Evolutionary conservation across 2,797 vertebrate genomes (phyloP).

Genomic region (Podargus strigoides): DNA sequence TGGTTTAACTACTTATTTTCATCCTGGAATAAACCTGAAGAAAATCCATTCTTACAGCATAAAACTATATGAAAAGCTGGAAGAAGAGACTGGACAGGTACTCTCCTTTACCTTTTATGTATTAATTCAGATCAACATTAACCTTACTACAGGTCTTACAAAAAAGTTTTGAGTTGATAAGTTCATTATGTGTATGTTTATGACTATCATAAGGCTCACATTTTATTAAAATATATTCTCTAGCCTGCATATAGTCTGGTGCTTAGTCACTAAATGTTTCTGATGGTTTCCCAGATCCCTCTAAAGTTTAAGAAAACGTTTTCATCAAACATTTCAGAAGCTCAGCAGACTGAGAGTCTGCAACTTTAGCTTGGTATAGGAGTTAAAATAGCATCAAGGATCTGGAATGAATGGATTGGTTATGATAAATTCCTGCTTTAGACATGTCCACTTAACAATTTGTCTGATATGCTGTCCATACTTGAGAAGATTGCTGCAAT

Average conservation of each 20-base stretch:
- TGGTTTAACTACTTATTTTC: slow-evolving; percentile 94
- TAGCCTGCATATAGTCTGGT: background rate
- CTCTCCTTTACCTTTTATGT: background rate
- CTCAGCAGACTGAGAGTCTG: background rate
- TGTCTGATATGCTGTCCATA: background rate
- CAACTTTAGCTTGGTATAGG: background rate
- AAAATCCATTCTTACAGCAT: slow-evolving; percentile 94
- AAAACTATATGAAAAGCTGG: slow-evolving; percentile 90
- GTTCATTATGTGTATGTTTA: background rate
- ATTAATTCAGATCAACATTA: background rate
- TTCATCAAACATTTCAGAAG: background rate
- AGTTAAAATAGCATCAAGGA: background rate
- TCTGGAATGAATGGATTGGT: background rate
- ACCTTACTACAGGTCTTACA: background rate
- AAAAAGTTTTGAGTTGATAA: background rate
- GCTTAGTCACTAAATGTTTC: background rate
- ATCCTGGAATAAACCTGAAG: slow-evolving; percentile 98
- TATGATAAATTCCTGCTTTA: background rate
- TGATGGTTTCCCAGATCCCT: background rate
- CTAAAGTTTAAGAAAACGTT: background rate
- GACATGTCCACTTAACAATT: background rate
- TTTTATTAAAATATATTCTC: background rate
- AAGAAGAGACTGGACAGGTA: slow-evolving; percentile 97
- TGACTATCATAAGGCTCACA: background rate
- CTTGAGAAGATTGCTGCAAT: slow-evolving; percentile 20